Conservation (phyloP, 2,888 invertebrate genomes). For the Arctia plantaginis region DNA sequence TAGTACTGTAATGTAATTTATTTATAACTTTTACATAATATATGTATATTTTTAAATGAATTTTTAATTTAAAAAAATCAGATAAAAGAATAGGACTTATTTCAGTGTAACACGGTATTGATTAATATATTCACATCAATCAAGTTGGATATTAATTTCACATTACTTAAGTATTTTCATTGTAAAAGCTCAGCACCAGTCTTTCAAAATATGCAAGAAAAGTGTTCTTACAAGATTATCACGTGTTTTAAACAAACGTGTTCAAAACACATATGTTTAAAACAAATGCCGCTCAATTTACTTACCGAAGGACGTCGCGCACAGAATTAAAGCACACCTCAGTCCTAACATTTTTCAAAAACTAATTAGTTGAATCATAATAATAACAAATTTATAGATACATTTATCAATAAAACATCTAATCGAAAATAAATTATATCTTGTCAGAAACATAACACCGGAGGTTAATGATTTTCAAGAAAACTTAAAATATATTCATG, state of each 20-base stretch:
- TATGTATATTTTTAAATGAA: too few relatives aligned
- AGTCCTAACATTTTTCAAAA: slow-evolving; percentile 64
- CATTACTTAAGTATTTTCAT: neutral
- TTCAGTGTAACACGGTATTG: too few relatives aligned
- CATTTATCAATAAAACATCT: slow-evolving; percentile 56
- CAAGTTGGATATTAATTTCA: neutral
- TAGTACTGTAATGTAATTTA: too few relatives aligned
- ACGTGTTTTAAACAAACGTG: too few relatives aligned
- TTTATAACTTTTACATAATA: too few relatives aligned
- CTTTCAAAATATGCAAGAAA: neutral
- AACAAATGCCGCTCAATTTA: neutral
- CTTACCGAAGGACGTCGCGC: slow-evolving; percentile 73
- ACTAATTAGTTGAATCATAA: slow-evolving; percentile 39
- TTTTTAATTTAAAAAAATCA: too few relatives aligned
- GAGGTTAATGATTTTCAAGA: neutral
- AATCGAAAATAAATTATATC: neutral
- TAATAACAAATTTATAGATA: slow-evolving; percentile 60
- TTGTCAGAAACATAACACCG: neutral
- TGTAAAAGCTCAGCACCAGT: too few relatives aligned
- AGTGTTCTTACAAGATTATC: neutral
- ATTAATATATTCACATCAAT: neutral
- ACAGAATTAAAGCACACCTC: slow-evolving; percentile 66
- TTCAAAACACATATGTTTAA: too few relatives aligned
- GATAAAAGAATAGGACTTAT: too few relatives aligned
- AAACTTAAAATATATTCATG: neutral